Evolutionary conservation across 2,113 vertebrate species (phyloP), one percentile per base, ranked within the genome.

Genomic region (Serilophus lunatus): DNA sequence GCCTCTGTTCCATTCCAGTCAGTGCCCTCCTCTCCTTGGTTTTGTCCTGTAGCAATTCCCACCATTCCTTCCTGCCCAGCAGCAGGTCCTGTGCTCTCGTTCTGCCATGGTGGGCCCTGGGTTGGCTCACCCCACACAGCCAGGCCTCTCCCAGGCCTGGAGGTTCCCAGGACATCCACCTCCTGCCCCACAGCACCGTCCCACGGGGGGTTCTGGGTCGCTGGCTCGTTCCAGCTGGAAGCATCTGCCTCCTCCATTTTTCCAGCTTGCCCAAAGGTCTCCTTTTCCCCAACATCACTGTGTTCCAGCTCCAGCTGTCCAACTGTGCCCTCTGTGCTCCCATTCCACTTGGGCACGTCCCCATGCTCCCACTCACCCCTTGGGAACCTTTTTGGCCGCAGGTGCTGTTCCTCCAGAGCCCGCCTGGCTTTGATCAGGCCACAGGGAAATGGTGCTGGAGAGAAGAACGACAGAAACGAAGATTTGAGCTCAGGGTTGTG

Each of bases 371-470:
- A 8, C 1, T 7, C 44, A 18, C 13, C 49, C 29, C 75, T 56
- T 0, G 0, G 23, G 16, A 68, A 53, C 53, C 16, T 35, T 7
- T 38, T 28, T 0, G 2, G 63, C 29, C 26, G 38, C 53, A 19
- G 57, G 18, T 0, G 2, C 10, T 82, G 75, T 36, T 96, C 89
- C 24, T 80, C 26, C 70, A 92, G 65, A 45, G 89, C 94, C 38
- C 78, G 93, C 42, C 77, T 82, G 50, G 80, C 86, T 85, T 29
- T 91, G 56, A 68, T 68, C 92, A 97, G 93, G 44, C 97, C 98
- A 92, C 97, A 98, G 0, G 97, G 97, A 82, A 97, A 98, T 0
- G 20, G 66, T 54, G 92, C 98, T 98, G 82, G 49, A 64, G 36
- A 33, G 26, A 47, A 36, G 24, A 69, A 45, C 40, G 65, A 54